A percentile compares a stretch with the other conserved stretches of the same genome.
Evolutionary conservation across 2,113 vertebrate genomes (phyloP).

Genomic region (Mustela nigripes): DNA sequence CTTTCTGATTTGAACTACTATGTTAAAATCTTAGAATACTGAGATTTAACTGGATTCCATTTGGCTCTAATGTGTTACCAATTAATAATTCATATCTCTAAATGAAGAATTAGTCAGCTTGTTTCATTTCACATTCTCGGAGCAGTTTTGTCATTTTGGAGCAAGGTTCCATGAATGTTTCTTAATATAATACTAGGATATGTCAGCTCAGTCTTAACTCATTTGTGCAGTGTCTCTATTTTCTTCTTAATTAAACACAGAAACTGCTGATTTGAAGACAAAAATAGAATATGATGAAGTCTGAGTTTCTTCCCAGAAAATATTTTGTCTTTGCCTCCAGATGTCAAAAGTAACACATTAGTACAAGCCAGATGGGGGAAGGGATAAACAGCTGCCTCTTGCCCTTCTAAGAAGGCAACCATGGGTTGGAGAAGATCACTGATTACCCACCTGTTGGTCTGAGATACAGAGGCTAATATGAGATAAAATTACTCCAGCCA

Average conservation of each 20-base stretch:
- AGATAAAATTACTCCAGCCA: neutral
- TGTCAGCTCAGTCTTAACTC: conserved; percentile 67
- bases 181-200: conserved; percentile 74
- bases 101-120: conserved; percentile 72
- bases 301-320: conserved; percentile 75
- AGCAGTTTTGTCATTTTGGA: conserved; percentile 72
- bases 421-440: neutral
- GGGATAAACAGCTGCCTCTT: neutral
- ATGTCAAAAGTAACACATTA: conserved; percentile 69
- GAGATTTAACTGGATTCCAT: neutral
- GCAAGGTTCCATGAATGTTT: conserved; percentile 63
- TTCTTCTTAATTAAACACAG: conserved; percentile 78
- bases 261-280: conserved; percentile 66
- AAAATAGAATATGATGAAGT: conserved; percentile 75
- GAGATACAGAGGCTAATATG: neutral
- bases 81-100: conserved; percentile 72
- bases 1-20: neutral
- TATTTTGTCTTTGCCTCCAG: conserved; percentile 71
- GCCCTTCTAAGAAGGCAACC: neutral
- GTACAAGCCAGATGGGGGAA: neutral
- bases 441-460: neutral
- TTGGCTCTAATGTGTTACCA: conserved; percentile 10
- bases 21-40: neutral
- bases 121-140: conserved; percentile 65
- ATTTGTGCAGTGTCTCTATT: conserved; percentile 72